Conservation (phyloP, 2,888 invertebrate species). For the Parnassius orleans region DNA sequence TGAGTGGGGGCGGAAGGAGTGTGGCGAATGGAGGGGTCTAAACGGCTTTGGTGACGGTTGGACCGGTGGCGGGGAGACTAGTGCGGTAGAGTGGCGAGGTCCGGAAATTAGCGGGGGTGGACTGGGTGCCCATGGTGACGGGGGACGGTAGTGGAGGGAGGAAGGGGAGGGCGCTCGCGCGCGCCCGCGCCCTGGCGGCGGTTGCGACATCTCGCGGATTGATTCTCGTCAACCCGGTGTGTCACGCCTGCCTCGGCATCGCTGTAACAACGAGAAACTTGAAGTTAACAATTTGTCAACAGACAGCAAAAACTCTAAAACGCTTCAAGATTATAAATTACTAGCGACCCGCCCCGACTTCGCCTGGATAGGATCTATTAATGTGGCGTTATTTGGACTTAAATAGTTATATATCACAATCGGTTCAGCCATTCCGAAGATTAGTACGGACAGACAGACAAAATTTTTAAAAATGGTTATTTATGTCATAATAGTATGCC, state of each 20-base stretch:
- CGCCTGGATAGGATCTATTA: too few relatives aligned
- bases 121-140: constrained; percentile 88
- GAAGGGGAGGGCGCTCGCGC: constrained; percentile 69
- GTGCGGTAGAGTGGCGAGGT: constrained; percentile 77
- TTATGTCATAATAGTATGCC: too few relatives aligned
- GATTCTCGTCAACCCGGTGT: constrained; percentile 77
- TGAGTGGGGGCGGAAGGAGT: constrained; percentile 65
- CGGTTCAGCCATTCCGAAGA: too few relatives aligned
- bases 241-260: constrained; percentile 77
- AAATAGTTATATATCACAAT: too few relatives aligned
- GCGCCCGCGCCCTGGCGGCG: constrained; percentile 75
- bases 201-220: constrained; percentile 78
- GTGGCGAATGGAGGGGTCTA: constrained; percentile 73
- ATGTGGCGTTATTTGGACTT: too few relatives aligned
- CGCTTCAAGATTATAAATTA: too few relatives aligned
- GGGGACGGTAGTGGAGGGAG: constrained; percentile 86
- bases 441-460: too few relatives aligned
- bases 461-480: too few relatives aligned
- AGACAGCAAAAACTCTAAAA: too few relatives aligned
- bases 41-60: constrained; percentile 76
- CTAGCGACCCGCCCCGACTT: too few relatives aligned
- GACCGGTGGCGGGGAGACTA: constrained; percentile 81
- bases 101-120: constrained; percentile 87
- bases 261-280: constrained; percentile 62
- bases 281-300: background rate